Evolutionary conservation across 2,888 invertebrate species (phyloP).

Genomic region (Crocallis elinguaria): DNA sequence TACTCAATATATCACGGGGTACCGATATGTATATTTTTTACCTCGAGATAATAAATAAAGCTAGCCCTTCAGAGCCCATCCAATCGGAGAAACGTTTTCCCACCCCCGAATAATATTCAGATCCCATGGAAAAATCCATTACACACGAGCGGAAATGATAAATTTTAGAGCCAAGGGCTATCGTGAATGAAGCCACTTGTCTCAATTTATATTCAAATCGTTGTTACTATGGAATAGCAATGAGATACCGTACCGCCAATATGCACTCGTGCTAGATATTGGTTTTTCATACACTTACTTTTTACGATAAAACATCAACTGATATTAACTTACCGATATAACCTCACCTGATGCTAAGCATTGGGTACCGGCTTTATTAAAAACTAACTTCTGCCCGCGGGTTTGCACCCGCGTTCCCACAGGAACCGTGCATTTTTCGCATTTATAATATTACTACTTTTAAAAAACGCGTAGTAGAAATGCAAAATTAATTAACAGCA

Average conservation of each 20-base stretch:
- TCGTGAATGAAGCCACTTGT: conserved; percentile 55
- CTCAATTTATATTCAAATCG: conserved; percentile 63
- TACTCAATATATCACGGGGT: conserved; percentile 25
- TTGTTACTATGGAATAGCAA: conserved; percentile 58
- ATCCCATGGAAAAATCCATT: conserved; percentile 48
- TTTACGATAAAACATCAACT: conserved; percentile 30
- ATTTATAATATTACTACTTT: too few relatives aligned
- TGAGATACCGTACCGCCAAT: conserved; percentile 43
- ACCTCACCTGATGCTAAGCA: conserved; percentile 26
- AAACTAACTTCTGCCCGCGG: too few relatives aligned
- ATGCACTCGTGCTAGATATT: conserved; percentile 27
- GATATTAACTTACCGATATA: too few relatives aligned
- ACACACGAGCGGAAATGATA: conserved; percentile 55
- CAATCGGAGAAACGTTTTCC: conserved; percentile 39
- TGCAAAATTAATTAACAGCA: too few relatives aligned
- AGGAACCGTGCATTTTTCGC: too few relatives aligned
- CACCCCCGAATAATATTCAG: conserved; percentile 35
- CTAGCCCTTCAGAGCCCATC: conserved; percentile 29
- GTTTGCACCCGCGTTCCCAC: too few relatives aligned
- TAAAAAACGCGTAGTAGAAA: too few relatives aligned
- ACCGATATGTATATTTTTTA: conserved; percentile 31
- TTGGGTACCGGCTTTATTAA: too few relatives aligned
- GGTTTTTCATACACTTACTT: conserved; percentile 35
- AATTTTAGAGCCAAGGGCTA: conserved; percentile 53
- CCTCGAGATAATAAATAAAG: conserved; percentile 35